Evolutionary conservation across 2,888 invertebrate species (phyloP).

Genomic region (Leptothorax acervorum): DNA sequence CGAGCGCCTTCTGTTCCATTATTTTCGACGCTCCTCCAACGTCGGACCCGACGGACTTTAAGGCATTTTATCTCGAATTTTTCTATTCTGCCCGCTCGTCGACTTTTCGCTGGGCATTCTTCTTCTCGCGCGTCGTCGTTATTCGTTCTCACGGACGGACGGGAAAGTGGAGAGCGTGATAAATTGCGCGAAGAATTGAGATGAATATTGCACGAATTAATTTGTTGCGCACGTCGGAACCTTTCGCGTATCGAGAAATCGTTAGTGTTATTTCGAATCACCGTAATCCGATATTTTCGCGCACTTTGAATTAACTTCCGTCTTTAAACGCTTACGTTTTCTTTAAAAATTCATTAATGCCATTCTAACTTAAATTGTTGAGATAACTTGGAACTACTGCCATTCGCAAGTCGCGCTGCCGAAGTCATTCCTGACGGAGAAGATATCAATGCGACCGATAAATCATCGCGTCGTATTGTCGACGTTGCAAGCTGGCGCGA

Average conservation of each 20-base stretch:
- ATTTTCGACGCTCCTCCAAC: slow-evolving; percentile 58
- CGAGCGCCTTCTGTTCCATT: slow-evolving; percentile 69
- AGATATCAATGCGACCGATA: slow-evolving; percentile 39
- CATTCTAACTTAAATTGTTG: neutral
- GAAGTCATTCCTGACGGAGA: neutral
- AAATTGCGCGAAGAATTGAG: slow-evolving; percentile 44
- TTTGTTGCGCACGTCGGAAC: slow-evolving; percentile 21
- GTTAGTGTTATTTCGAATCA: slow-evolving; percentile 14
- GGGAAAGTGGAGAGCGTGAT: slow-evolving; percentile 35
- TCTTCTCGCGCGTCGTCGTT: slow-evolving; percentile 26
- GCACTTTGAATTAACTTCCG: neutral
- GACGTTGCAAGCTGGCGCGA: slow-evolving; percentile 44
- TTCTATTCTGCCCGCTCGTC: slow-evolving; percentile 54
- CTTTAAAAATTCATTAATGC: slow-evolving; percentile 24
- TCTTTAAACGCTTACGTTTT: neutral
- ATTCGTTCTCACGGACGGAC: slow-evolving; percentile 22
- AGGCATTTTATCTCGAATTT: slow-evolving; percentile 64
- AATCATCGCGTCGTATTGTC: slow-evolving; percentile 39
- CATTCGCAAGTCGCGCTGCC: neutral
- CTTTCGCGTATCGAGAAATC: slow-evolving; percentile 12
- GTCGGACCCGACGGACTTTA: slow-evolving; percentile 37
- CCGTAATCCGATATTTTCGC: neutral
- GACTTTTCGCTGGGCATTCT: slow-evolving; percentile 17
- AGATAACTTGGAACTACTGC: slow-evolving; percentile 15
- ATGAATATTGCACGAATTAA: slow-evolving; percentile 53